These are phyloP conservation scores for Bombus haemorrhoidalis DNA, from an alignment of 1,140 invertebrate genomes.

Conservation along the genomic window DNA sequence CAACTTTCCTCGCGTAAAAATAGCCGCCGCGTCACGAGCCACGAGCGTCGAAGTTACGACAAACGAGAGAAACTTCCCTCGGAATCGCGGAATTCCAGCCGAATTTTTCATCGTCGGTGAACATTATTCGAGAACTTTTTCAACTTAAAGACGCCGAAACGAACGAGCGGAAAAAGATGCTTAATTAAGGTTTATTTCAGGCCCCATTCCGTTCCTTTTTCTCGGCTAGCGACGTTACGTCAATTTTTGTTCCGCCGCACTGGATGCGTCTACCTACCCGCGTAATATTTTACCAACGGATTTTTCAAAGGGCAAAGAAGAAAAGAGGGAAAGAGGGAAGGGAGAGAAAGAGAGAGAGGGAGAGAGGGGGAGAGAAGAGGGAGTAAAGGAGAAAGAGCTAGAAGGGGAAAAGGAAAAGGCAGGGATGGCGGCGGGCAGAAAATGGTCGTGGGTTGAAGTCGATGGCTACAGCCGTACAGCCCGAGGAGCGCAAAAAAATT, in stretches of 20 bases:
- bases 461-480: too few species aligned
- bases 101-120: neutral
- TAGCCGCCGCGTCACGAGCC: too few species aligned
- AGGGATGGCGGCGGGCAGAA: too few species aligned
- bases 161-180: conserved; percentile 2
- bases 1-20: neutral
- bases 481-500: conserved; percentile 41
- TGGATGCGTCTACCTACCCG: neutral
- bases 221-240: neutral
- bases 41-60: neutral
- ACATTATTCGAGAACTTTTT: conserved; percentile 7
- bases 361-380: neutral
- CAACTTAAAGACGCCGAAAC: neutral
- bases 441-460: too few species aligned
- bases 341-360: too few species aligned
- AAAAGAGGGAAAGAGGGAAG: neutral
- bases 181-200: conserved; percentile 19
- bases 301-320: conserved; percentile 24
- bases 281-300: conserved; percentile 21
- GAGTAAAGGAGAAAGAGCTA: too few species aligned
- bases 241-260: neutral
- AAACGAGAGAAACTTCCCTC: neutral
- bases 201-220: neutral
- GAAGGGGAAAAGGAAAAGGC: neutral
- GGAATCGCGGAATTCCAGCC: neutral